Evolutionary conservation across 2,888 invertebrate species (phyloP), one percentile per base, ranked within the genome.

Genomic region (Yponomeuta sedellus): DNA sequence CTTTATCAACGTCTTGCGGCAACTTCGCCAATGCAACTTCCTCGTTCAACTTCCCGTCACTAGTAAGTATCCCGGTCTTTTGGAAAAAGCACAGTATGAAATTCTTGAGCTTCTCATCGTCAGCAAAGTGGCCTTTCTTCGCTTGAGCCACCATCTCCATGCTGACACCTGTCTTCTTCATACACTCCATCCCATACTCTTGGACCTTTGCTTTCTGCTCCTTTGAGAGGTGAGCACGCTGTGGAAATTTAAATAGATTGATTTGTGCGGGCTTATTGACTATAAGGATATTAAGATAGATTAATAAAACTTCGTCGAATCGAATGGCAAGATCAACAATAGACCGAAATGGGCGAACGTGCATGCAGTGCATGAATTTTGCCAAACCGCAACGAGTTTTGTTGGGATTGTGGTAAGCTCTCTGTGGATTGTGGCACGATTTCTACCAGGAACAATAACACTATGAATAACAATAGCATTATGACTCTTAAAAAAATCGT

Each of bases 81-180:
- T 88, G 77, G 75, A 91, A 86, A 78, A 92, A 85, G 72, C 92
- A 92, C 0, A 87, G 74, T 0, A 82, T 76, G 69, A 91, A 91
- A 61, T 88, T 86, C 70, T 91, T 91, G 0, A 92, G 70, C 0
- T 71, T 77, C 10, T 88, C 85, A 62, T 91, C 89, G 0, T 92
- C 86, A 67, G 70, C 69, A 10, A 88, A 75, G 2, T 83, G 72
- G 0, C 92, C 92, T 67, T 85, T 85, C 66, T 87, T 86, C 0
- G 85, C 86, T 67, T 65, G 82, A 0, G 77, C 77, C 0, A 89
- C 61, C 0, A 84, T 68, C 66, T 89, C 88, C 0, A 77, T 72
- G 40, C 83, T 84, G 0, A 84, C 82, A 0, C 85, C 85, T 0
- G 81, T 74, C 71, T 87, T 79, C 67, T 83, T 87, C 2, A 85